A percentile compares a stretch with the other conserved stretches of the same genome.
These are phyloP conservation scores for Micrasema longulum DNA, from an alignment of 1,140 invertebrate species.

Conservation along the genomic window DNA sequence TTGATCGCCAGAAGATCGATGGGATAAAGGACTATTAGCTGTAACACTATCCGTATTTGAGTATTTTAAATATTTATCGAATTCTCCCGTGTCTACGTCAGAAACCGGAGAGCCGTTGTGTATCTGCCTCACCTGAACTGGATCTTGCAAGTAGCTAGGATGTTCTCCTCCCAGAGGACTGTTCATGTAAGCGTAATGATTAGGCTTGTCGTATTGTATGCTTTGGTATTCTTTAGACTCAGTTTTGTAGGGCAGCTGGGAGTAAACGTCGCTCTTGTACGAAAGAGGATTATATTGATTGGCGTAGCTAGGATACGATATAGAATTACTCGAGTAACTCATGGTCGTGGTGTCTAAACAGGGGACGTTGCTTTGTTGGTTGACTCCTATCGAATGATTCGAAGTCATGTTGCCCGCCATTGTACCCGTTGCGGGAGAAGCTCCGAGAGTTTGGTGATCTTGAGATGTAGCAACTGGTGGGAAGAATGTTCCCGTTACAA, in stretches of 20 bases:
- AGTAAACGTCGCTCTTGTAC: slow-evolving; percentile 66
- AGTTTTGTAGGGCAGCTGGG: slow-evolving; percentile 67
- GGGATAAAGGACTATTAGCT: slow-evolving; percentile 37
- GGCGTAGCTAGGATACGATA: slow-evolving; percentile 63
- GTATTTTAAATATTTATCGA: slow-evolving; percentile 77
- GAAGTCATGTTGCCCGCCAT: slow-evolving; percentile 59
- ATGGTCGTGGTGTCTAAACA: slow-evolving; percentile 51
- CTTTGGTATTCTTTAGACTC: slow-evolving; percentile 66
- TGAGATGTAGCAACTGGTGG: slow-evolving; percentile 84
- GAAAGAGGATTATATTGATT: slow-evolving; percentile 62
- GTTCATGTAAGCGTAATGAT: slow-evolving; percentile 53
- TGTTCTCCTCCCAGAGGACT: slow-evolving; percentile 55
- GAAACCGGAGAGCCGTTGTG: slow-evolving; percentile 65
- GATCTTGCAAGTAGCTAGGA: slow-evolving; percentile 67
- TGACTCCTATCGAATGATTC: slow-evolving; percentile 36
- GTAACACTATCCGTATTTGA: slow-evolving; percentile 56
- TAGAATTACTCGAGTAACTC: slow-evolving; percentile 57
- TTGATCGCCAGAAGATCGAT: slow-evolving; percentile 42
- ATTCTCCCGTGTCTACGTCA: slow-evolving; percentile 72
- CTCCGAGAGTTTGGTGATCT: slow-evolving; percentile 74
- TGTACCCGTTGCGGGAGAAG: slow-evolving; percentile 61
- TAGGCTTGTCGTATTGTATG: slow-evolving; percentile 47
- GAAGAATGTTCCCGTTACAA: slow-evolving; percentile 86
- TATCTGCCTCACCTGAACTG: slow-evolving; percentile 60
- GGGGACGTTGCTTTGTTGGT: slow-evolving; percentile 44